Evolutionary conservation across 2,797 vertebrate genomes (phyloP).

Genomic region (Manis crassicaudata): DNA sequence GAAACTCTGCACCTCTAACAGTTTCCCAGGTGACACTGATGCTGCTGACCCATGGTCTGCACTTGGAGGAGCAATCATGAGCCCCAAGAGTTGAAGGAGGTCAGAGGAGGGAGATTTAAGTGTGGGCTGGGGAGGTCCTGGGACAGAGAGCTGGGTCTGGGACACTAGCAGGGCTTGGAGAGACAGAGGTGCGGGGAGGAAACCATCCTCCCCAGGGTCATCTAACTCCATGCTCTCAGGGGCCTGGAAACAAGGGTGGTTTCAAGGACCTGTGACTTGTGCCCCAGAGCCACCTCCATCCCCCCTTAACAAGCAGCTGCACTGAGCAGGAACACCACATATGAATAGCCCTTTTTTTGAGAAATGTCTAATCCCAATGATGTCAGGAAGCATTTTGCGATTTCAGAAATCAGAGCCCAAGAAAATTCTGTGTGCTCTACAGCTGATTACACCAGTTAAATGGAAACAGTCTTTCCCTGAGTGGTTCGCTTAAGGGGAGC

Average conservation of each 20-base stretch:
- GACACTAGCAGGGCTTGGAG: background rate
- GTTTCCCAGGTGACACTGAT: background rate
- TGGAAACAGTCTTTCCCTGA: background rate
- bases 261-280: background rate
- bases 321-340: background rate
- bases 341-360: background rate
- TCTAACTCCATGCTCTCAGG: background rate
- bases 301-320: background rate
- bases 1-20: background rate
- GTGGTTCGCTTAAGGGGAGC: conserved; percentile 30
- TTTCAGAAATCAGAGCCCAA: conserved; percentile 69
- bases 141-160: background rate
- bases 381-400: conserved; percentile 64
- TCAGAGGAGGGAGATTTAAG: background rate
- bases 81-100: background rate
- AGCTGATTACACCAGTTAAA: background rate
- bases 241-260: background rate
- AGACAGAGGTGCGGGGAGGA: background rate
- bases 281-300: background rate
- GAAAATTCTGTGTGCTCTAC: conserved; percentile 62
- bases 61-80: background rate
- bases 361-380: background rate
- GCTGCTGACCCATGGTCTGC: background rate
- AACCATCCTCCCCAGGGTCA: fast-evolving
- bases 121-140: background rate